phyloP scores from a whole-genome alignment of 2,113 vertebrate genomes.

The Etia nguti region DNA sequence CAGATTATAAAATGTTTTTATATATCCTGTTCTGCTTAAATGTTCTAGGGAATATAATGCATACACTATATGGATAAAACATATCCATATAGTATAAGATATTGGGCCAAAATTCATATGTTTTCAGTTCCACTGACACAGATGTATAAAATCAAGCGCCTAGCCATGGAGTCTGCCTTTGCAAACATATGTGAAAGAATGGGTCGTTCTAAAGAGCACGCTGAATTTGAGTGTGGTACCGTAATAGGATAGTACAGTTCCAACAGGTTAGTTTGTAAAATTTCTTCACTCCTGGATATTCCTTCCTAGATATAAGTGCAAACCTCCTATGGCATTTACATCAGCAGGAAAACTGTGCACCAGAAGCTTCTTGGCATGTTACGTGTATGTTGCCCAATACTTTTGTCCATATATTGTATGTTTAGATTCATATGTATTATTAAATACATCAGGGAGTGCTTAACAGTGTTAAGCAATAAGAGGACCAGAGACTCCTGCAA shows the following conservation, averaged over 20 bases:
- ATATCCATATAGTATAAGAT: background rate
- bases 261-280: background rate
- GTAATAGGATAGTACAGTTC: background rate
- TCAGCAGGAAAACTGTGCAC: background rate
- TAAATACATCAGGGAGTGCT: background rate
- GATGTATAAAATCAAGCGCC: background rate
- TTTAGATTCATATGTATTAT: background rate
- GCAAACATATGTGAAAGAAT: background rate
- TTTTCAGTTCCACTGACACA: background rate
- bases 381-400: background rate
- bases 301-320: background rate
- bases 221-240: fast-evolving
- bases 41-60: background rate
- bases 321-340: background rate
- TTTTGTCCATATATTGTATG: background rate
- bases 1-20: background rate
- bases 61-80: background rate
- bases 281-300: background rate
- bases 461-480: background rate
- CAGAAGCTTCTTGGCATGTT: background rate
- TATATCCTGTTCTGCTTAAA: background rate
- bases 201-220: background rate
- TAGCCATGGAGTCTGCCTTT: background rate
- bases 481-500: background rate
- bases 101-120: background rate